A percentile compares a stretch with the other conserved stretches of the same genome.
Evolutionary conservation across 2,888 invertebrate species (phyloP).

Genomic region (Lepidochitona cinerea): DNA sequence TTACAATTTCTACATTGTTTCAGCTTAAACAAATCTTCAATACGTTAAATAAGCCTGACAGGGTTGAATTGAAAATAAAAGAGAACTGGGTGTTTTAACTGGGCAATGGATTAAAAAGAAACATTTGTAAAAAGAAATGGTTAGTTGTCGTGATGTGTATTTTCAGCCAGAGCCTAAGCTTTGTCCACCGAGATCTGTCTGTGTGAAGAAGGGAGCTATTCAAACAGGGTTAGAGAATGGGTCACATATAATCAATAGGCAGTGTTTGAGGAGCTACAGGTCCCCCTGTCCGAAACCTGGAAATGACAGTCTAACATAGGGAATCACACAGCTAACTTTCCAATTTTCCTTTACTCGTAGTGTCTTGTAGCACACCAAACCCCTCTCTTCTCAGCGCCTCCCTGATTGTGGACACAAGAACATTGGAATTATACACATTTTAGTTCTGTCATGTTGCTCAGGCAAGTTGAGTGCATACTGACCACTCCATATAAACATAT

Average conservation of each 20-base stretch:
- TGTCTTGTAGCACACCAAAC: too few relatives aligned
- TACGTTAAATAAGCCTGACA: background rate
- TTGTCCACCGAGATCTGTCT: background rate
- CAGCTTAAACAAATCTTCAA: background rate
- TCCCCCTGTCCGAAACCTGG: too few relatives aligned
- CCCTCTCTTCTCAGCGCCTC: too few relatives aligned
- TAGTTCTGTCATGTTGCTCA: too few relatives aligned
- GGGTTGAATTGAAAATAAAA: background rate
- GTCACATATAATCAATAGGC: background rate
- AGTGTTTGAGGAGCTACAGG: background rate
- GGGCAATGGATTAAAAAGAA: background rate
- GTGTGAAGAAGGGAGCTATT: background rate
- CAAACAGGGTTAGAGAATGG: background rate
- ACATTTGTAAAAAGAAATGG: too few relatives aligned
- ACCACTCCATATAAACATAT: too few relatives aligned
- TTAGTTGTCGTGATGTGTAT: background rate
- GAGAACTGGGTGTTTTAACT: background rate
- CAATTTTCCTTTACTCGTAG: too few relatives aligned
- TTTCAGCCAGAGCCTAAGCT: background rate
- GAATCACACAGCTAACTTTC: too few relatives aligned
- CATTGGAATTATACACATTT: too few relatives aligned
- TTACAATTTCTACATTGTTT: background rate
- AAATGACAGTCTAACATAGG: too few relatives aligned
- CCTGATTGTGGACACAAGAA: too few relatives aligned
- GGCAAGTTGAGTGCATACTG: too few relatives aligned